These are phyloP conservation scores for Heliconius himera DNA, from an alignment of 1,140 invertebrate species.

Conservation along the genomic window DNA sequence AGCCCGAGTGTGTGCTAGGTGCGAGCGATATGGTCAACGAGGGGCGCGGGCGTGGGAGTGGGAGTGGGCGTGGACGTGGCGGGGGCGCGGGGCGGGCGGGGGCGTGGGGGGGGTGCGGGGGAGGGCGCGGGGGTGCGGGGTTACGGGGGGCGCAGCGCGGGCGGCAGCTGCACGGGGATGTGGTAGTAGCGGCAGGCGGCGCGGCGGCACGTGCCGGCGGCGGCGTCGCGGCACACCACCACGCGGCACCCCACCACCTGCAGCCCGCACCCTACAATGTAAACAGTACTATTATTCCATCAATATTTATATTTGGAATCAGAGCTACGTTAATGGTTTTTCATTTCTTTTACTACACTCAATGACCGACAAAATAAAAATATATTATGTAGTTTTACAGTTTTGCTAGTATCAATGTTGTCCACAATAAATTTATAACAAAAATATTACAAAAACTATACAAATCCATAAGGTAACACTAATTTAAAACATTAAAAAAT, in stretches of 20 bases:
- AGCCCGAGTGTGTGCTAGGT: constrained; percentile 62
- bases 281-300: background rate
- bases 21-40: constrained; percentile 60
- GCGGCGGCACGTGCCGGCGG: constrained; percentile 93
- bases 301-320: background rate
- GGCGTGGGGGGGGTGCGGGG: constrained; percentile 46
- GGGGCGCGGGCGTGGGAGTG: constrained; percentile 18
- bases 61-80: constrained; percentile 11
- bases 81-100: constrained; percentile 44
- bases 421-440: background rate
- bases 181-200: constrained; percentile 97
- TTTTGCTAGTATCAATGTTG: background rate
- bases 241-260: constrained; percentile 96
- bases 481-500: background rate
- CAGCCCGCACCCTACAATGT: constrained; percentile 91
- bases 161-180: constrained; percentile 92
- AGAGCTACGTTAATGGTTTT: background rate
- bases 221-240: constrained; percentile 96
- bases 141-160: constrained; percentile 83
- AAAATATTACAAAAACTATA: background rate
- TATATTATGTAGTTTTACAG: background rate
- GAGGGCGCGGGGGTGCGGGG: constrained; percentile 66
- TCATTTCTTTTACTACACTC: background rate
- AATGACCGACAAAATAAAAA: background rate
- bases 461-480: background rate